These are phyloP conservation scores for Ondatra zibethicus DNA, from an alignment of 2,113 vertebrate genomes.

Conservation along the genomic window DNA sequence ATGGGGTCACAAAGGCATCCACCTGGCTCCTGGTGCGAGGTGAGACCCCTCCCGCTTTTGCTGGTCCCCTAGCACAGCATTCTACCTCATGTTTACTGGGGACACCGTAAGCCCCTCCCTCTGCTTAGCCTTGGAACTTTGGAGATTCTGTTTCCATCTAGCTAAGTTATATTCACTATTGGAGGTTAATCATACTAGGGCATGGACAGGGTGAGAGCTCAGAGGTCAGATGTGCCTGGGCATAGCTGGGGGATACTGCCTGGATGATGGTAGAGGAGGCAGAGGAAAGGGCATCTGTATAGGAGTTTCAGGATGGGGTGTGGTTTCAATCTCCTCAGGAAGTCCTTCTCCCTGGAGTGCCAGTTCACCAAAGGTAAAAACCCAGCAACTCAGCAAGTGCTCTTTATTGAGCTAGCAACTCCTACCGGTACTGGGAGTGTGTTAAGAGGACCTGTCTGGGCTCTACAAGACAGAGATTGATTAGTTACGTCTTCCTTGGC, in stretches of 20 bases:
- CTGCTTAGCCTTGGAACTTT: background rate
- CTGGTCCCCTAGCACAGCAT: too few relatives aligned
- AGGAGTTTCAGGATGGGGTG: background rate
- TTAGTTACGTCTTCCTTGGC: background rate
- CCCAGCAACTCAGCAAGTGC: accelerated
- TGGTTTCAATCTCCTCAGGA: background rate
- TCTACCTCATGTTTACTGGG: accelerated
- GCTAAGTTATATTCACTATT: background rate
- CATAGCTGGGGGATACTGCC: background rate
- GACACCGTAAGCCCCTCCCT: accelerated
- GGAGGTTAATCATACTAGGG: background rate
- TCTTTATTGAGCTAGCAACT: background rate
- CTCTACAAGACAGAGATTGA: background rate
- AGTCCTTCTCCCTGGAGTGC: background rate
- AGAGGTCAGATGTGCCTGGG: background rate
- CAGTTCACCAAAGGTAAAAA: background rate
- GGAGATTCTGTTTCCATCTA: background rate
- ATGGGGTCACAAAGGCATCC: slow-evolving; percentile 84
- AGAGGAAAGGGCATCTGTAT: accelerated
- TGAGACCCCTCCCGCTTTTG: slow-evolving; percentile 72
- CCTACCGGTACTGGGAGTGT: background rate
- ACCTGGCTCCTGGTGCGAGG: slow-evolving; percentile 93
- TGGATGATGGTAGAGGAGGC: background rate
- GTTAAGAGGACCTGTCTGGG: background rate
- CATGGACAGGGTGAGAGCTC: background rate